A percentile compares a stretch with the other conserved stretches of the same genome.
Evolutionary conservation across 2,888 invertebrate species (phyloP).

Genomic region (Hyppa rectilinea): DNA sequence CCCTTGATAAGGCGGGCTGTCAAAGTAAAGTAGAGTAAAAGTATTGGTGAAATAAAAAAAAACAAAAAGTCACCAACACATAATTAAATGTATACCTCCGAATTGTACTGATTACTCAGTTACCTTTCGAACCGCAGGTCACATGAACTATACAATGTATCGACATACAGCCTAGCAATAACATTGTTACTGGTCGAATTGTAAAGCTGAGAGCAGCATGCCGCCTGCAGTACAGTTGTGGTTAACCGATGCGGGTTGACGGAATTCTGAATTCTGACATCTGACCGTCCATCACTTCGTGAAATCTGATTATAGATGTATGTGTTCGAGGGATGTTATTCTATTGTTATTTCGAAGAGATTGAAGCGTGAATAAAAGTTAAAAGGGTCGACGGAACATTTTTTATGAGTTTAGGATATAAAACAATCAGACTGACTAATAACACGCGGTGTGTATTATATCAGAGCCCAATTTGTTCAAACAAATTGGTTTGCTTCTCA

Average conservation of each 20-base stretch:
- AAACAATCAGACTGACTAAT: background rate
- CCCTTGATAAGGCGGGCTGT: too few species aligned
- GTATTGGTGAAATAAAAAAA: too few species aligned
- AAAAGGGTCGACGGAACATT: background rate
- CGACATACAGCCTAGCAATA: slow-evolving; percentile 63
- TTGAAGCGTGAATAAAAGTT: slow-evolving; percentile 5
- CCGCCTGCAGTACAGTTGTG: slow-evolving; percentile 79
- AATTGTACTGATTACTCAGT: slow-evolving; percentile 22
- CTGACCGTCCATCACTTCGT: slow-evolving; percentile 65
- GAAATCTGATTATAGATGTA: slow-evolving; percentile 51
- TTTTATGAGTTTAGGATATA: slow-evolving; percentile 1
- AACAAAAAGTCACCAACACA: too few species aligned
- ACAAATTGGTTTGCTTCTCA: background rate
- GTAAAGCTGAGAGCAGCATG: slow-evolving; percentile 73
- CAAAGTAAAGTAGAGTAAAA: too few species aligned
- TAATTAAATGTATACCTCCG: background rate
- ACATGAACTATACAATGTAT: slow-evolving; percentile 28
- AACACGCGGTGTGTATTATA: slow-evolving; percentile 5
- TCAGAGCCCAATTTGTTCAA: background rate
- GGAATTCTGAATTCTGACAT: slow-evolving; percentile 74
- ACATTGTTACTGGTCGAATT: slow-evolving; percentile 76
- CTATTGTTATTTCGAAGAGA: slow-evolving; percentile 21
- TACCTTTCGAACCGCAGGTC: slow-evolving; percentile 15
- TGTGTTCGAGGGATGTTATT: slow-evolving; percentile 23
- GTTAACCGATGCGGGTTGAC: slow-evolving; percentile 84